Evolutionary conservation across 2,888 invertebrate species (phyloP), one percentile per base, ranked within the genome.

Genomic region (Xanthostigma xanthostigma): DNA sequence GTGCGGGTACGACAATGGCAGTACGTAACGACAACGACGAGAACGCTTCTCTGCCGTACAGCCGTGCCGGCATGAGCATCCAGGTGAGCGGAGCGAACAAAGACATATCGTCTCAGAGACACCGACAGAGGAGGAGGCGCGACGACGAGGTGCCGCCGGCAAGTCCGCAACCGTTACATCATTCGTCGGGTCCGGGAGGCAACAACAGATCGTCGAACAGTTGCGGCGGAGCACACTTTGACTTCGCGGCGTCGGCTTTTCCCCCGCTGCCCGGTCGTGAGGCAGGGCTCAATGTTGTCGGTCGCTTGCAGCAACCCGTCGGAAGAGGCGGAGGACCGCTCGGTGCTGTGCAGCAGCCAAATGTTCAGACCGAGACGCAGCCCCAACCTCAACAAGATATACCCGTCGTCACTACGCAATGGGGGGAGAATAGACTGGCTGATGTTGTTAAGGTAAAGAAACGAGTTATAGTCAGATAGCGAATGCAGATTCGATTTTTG

Each of bases 221-320:
- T 58, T 65, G 64, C 51, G 63, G 69, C 64, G 71, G 76, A 51
- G 74, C 76, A 39, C 79, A 83, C 61, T 87, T 87, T 67, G 86
- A 87, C 66, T 71, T 87, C 57, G 84, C 84, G 65, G 81, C 83
- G 50, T 76, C 81, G 46, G 83, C 85, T 48, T 87, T 87, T 65
- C 87, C 87, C 53, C 87, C 87, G 50, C 71, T 87, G 61, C 86
- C 86, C 52, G 84, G 84, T 62, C 67, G 74, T 52, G 71, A 71
- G 54, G 63, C 63, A 51, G 27, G 27, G 27, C 6, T 27, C 5
- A 27, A 27, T 6, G 27, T 27, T 27, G 6, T 27, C 59, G 44
- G 56, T 57, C 46, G 63, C 63, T 50, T 51, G 58, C 27, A 61
- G 61, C 50, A 62, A 57, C 50, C 48, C 59, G 35, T 58, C 58